Conservation (phyloP, 2,797 vertebrate species). For the Rhabdomys pumilio region DNA sequence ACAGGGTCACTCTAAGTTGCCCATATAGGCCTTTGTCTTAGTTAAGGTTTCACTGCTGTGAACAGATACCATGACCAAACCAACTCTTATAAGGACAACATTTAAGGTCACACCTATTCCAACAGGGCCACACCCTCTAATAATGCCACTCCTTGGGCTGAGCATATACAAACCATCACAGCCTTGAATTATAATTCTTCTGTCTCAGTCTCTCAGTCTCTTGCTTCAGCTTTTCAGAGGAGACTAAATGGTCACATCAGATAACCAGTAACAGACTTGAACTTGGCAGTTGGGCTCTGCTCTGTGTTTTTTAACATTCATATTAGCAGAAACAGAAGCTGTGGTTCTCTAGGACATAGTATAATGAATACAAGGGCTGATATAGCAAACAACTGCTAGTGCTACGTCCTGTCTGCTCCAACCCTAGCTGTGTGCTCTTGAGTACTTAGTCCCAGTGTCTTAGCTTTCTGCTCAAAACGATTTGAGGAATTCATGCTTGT, state of each 20-base stretch:
- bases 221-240: constrained; percentile 9
- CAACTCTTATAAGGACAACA: too few species aligned
- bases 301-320: neutral
- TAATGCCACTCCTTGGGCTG: too few species aligned
- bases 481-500: neutral
- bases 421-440: neutral
- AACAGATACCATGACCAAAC: too few species aligned
- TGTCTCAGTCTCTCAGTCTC: neutral
- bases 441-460: neutral
- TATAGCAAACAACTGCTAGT: neutral
- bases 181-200: neutral
- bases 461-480: constrained; percentile 9
- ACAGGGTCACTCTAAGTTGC: neutral
- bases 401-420: neutral
- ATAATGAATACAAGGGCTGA: neutral
- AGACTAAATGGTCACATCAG: neutral
- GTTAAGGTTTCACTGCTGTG: too few species aligned
- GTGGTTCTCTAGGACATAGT: neutral
- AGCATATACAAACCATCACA: too few species aligned
- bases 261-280: neutral
- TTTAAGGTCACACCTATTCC: too few species aligned
- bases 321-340: neutral
- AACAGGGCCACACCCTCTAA: too few species aligned
- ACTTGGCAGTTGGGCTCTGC: neutral
- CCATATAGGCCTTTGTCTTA: too few species aligned